A percentile compares a stretch with the other conserved stretches of the same genome.
phyloP scores from a whole-genome alignment of 1,140 invertebrate species.

The Liolophura sinensis region DNA sequence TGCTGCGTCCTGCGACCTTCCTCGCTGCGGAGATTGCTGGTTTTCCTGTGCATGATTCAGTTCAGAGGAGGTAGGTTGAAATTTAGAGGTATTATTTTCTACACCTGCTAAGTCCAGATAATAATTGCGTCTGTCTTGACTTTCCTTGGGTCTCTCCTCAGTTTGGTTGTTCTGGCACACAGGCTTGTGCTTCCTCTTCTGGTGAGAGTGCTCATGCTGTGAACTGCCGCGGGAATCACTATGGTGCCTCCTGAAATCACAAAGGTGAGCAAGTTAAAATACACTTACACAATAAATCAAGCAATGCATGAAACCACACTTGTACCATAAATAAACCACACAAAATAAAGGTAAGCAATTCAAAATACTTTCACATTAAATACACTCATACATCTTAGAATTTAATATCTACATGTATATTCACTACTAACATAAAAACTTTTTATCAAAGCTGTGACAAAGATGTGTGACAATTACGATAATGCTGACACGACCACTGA shows the following conservation, averaged over 20 bases:
- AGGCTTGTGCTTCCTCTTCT: constrained; percentile 36
- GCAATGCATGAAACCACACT: no score
- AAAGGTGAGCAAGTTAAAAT: background rate
- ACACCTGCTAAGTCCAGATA: constrained; percentile 60
- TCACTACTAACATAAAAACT: no score
- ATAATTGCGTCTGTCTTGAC: constrained; percentile 56
- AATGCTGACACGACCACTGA: no score
- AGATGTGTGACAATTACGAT: no score
- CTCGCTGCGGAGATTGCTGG: background rate
- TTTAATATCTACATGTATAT: no score
- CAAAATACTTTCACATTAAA: no score
- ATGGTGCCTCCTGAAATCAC: constrained; percentile 45
- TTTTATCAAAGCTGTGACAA: no score
- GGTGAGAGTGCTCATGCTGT: constrained; percentile 31
- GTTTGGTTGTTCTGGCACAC: constrained; percentile 18
- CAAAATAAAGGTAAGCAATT: no score
- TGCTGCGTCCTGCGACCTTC: background rate
- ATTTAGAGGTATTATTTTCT: constrained; percentile 50
- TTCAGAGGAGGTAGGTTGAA: constrained; percentile 22
- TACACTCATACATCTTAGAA: no score
- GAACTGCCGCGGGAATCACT: constrained; percentile 38
- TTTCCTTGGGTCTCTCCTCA: constrained; percentile 40
- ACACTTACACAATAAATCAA: no score
- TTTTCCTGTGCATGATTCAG: background rate
- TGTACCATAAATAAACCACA: no score